These are phyloP conservation scores for Trogon surrucura DNA, from an alignment of 2,113 vertebrate genomes.

Conservation along the genomic window DNA sequence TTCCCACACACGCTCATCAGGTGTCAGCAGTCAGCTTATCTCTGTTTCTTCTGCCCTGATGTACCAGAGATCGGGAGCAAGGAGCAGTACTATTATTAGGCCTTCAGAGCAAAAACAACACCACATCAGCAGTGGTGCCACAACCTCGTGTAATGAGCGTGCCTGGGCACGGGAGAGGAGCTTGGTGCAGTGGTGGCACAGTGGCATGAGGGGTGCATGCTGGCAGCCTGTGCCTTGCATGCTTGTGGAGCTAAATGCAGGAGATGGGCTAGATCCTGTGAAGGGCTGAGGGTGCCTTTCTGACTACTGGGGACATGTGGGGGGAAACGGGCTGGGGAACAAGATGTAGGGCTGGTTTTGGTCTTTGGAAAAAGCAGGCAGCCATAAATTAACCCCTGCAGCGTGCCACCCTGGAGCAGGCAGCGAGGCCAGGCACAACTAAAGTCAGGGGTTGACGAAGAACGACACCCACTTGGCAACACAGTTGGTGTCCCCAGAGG, in stretches of 20 bases:
- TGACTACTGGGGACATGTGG: not conserved
- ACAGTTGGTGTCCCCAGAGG: not conserved
- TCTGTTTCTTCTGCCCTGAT: not conserved
- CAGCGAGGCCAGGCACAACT: not conserved
- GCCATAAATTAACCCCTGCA: not conserved
- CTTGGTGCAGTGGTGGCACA: not conserved
- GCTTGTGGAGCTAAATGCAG: not conserved
- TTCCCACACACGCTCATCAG: not conserved
- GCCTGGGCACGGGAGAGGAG: not conserved
- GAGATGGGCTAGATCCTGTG: not conserved
- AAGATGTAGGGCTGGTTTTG: not conserved
- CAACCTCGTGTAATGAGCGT: rapidly evolving
- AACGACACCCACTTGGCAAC: not conserved
- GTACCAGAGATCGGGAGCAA: not conserved
- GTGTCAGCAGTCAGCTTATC: not conserved
- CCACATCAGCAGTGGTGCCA: not conserved
- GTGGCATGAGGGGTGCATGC: not conserved
- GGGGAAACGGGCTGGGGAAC: not conserved
- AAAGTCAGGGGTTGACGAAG: not conserved
- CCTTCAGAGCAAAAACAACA: not conserved
- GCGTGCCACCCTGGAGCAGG: not conserved
- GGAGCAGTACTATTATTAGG: not conserved
- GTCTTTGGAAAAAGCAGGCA: not conserved
- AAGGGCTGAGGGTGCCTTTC: not conserved
- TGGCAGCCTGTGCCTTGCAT: not conserved